Evolutionary conservation across 1,140 invertebrate genomes (phyloP).

Genomic region (Bombus superbus): DNA sequence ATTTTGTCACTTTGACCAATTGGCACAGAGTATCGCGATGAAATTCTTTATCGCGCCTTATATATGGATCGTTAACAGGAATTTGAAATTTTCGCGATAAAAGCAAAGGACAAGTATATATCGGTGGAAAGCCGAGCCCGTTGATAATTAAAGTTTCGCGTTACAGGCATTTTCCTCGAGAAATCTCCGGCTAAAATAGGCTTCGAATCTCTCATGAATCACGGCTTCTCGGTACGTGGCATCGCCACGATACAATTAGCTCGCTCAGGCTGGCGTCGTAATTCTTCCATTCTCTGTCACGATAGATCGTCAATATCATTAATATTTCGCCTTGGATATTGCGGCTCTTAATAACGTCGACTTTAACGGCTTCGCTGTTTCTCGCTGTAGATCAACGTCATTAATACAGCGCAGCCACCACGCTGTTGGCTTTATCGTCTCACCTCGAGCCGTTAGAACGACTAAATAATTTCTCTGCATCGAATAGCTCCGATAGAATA

Average conservation of each 20-base stretch:
- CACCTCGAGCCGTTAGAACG: constrained; percentile 7
- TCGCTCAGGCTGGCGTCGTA: constrained; percentile 13
- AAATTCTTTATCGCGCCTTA: not conserved
- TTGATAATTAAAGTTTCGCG: constrained; percentile 19
- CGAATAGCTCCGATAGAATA: no score
- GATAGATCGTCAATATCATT: constrained; percentile 64
- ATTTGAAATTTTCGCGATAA: not conserved
- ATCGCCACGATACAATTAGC: constrained; percentile 30
- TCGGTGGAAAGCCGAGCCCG: not conserved
- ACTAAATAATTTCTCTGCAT: not conserved
- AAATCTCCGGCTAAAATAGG: not conserved
- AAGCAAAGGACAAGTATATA: not conserved
- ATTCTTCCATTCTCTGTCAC: constrained; percentile 20
- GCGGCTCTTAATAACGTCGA: constrained; percentile 59
- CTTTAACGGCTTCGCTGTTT: constrained; percentile 49
- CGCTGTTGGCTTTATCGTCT: constrained; percentile 32
- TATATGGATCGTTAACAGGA: not conserved
- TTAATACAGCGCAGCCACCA: constrained; percentile 54
- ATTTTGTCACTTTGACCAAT: not conserved
- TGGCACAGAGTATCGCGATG: not conserved
- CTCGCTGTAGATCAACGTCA: constrained; percentile 61
- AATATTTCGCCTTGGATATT: constrained; percentile 55
- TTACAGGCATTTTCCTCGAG: not conserved
- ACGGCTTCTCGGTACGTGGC: not conserved
- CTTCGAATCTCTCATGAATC: constrained; percentile 30